Evolutionary conservation across 1,140 invertebrate genomes (phyloP).

Genomic region (Drosophila gunungcola): DNA sequence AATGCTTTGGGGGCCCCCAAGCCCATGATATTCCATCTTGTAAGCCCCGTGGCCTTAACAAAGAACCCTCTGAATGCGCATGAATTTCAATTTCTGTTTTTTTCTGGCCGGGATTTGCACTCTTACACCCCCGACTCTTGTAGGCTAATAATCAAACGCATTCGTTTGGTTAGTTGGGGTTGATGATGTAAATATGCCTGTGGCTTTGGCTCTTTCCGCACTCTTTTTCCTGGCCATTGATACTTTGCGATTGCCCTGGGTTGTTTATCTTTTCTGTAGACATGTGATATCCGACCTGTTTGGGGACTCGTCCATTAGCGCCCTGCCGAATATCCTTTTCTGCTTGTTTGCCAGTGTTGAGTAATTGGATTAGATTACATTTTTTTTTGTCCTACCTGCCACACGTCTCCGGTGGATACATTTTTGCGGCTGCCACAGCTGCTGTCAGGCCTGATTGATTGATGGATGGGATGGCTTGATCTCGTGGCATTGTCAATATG

Average conservation of each 20-base stretch:
- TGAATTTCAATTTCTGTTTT: constrained; percentile 74
- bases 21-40: constrained; percentile 32
- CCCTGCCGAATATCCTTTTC: constrained; percentile 21
- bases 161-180: constrained; percentile 47
- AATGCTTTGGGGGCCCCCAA: constrained; percentile 25
- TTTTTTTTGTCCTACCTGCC: constrained; percentile 16
- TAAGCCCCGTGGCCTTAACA: constrained; percentile 28
- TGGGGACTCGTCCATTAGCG: constrained; percentile 62
- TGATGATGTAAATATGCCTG: constrained; percentile 50
- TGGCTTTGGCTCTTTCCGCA: constrained; percentile 17
- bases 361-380: constrained; percentile 84
- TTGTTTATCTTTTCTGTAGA: constrained; percentile 77
- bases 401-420: constrained; percentile 40
- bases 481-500: constrained; percentile 71
- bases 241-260: constrained; percentile 71
- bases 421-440: constrained; percentile 52
- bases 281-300: constrained; percentile 61
- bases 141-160: constrained; percentile 75
- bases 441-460: constrained; percentile 78
- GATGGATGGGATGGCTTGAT: constrained; percentile 39
- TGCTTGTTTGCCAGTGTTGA: constrained; percentile 79
- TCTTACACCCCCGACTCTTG: constrained; percentile 22
- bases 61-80: constrained; percentile 49
- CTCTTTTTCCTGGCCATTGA: constrained; percentile 42
- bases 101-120: constrained; percentile 58